A percentile compares a stretch with the other conserved stretches of the same genome.
phyloP scores from a whole-genome alignment of 2,888 invertebrate genomes.

The Subacronicta megacephala region DNA sequence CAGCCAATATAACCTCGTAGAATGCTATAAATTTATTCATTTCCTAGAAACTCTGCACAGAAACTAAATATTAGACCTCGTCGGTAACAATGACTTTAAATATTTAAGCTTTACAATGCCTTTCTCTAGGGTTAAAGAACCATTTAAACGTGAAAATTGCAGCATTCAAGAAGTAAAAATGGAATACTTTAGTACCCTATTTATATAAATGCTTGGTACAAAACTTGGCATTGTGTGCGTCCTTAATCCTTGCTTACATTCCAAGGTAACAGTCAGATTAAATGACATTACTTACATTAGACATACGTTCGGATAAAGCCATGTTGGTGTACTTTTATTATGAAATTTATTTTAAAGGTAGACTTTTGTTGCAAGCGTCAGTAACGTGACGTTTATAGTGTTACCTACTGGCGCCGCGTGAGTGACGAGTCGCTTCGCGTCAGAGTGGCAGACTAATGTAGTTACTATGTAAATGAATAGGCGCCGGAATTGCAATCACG shows the following conservation, averaged over 20 bases:
- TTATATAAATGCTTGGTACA: not conserved
- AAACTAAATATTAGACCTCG: not conserved
- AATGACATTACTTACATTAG: not conserved
- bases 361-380: too few relatives aligned
- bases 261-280: not conserved
- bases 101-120: not conserved
- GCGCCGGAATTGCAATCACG: too few relatives aligned
- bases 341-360: too few relatives aligned
- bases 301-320: not conserved
- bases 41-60: not conserved
- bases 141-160: not conserved
- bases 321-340: too few relatives aligned
- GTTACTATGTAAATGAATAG: too few relatives aligned
- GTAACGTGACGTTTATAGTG: too few relatives aligned
- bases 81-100: not conserved
- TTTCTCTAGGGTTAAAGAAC: too few relatives aligned
- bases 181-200: conserved; percentile 1
- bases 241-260: not conserved
- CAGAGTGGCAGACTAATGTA: too few relatives aligned
- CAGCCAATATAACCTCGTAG: not conserved
- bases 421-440: too few relatives aligned
- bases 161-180: not conserved
- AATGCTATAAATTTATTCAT: not conserved
- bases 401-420: too few relatives aligned
- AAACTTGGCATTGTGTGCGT: not conserved